Base-by-base conservation (phyloP, 2,113 vertebrate genomes). In the Pituophis catenifer region DNA sequence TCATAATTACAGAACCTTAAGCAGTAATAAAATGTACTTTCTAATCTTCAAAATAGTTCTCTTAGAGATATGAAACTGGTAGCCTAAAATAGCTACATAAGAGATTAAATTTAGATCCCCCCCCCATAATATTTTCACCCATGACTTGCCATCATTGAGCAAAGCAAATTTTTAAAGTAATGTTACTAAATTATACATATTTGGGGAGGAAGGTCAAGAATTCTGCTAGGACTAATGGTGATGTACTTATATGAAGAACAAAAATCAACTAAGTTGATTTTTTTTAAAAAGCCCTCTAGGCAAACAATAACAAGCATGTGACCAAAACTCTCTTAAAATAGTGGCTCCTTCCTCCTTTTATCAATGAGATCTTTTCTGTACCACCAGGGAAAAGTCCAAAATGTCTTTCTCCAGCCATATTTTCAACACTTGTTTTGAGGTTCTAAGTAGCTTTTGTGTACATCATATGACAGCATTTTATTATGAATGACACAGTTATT, bases 251-350 rank as follows among this genome's bases (percentile, higher is more conserved):
- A 57, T 11, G n/a, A 85, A 93, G 50, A 89, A 52, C 5, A 58
- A 2, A 90, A 86, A 2, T 62, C 12, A 9, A 33, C 44, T 62
- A 38, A 90, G 29, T 55, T 89, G 23, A 89, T 92, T 81, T 58
- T 58, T 58, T 58, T 2, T 29, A 9, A 21, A 81, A 81, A 90
- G 0, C 1, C 7, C 8, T 0, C 23, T 4, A 6, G 3, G 91
- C 38, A 90, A 33, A 75, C 95, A 91, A 23, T 52, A 89, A 93
- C 0, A 1, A 23, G 3, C 59, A 93, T 0, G 0, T 52, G 75
- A 95, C 59, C 94, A 93, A 95, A 95, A 91, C n/a, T 90, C 90
- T 93, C 19, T 91, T 93, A 90, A 93, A 94, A 92, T 10, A 58
- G 6, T 33, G 55, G 0, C 86, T 70, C 53, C 19, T 2, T n/a